Base-by-base conservation (phyloP, 2,888 invertebrate genomes). In the Zygothrica quintamaculata region DNA sequence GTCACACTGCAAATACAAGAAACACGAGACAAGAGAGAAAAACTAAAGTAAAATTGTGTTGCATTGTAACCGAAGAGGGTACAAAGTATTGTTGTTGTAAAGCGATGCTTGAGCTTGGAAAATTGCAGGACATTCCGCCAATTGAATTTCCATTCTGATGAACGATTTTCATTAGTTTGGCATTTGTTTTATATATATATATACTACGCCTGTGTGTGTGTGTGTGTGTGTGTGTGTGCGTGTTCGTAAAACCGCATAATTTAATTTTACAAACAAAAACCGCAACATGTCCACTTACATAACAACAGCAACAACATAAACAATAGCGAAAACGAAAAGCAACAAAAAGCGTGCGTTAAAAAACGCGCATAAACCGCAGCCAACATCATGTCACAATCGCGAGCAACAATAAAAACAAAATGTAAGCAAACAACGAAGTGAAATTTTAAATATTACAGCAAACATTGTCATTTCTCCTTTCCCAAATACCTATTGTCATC, bases 211-310 rank as follows among this genome's bases (percentile, higher is more conserved):
- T 18, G 8, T 31, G 36, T 36, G 39, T 42, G 36, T 29, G 31
- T 31, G 9, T 37, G 26, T 33, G 11, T 29, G 12, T 43, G 36
- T 29, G 52, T 33, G 33, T 34, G 37, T 39, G 46, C 43, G 60
- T n/a, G n/a, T n/a, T n/a, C n/a, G n/a, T n/a, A 50, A 74, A 76
- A 80, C 80, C 80, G 80, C 80, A 80, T 80, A 74, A 82, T 80
- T 80, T 82, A 74, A 80, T 80, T 80, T 82, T 55, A 74, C 76
- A 74, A 69, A 82, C 80, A 80, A 77, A 61, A 77, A 77, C 75
- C 71, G 46, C 77, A 79, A 65, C 77, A 80, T 80, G 80, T 82
- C 59, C 77, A 65, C 65, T 72, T 57, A 43, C 57, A 62, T 3
- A 22, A 36, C 50, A 58, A 51, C 40, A 57, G 40, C 31, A 40